A percentile compares a stretch with the other conserved stretches of the same genome.
Evolutionary conservation across 2,888 invertebrate species (phyloP).

Genomic region (Drosophila flavopinicola): DNA sequence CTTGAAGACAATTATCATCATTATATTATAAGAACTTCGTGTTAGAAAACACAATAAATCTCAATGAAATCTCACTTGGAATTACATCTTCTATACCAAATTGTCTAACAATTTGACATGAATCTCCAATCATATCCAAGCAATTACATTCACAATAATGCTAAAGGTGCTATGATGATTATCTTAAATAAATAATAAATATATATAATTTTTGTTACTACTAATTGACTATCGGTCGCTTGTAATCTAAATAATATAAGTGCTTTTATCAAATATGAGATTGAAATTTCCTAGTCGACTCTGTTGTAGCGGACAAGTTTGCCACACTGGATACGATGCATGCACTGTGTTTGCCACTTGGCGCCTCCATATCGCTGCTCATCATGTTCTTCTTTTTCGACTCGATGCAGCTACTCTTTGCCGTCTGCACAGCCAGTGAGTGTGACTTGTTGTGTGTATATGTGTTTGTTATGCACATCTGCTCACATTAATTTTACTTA

Average conservation of each 20-base stretch:
- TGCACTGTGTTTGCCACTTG: constrained; percentile 97
- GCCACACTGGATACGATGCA: constrained; percentile 99
- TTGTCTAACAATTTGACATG: too few species aligned
- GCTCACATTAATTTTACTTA: background rate
- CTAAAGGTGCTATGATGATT: too few species aligned
- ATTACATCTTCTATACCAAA: too few species aligned
- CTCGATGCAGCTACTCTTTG: constrained; percentile 98
- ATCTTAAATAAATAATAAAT: too few species aligned
- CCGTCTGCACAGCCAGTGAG: constrained; percentile 98
- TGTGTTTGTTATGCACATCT: background rate
- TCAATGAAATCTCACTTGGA: too few species aligned
- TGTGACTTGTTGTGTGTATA: constrained; percentile 63
- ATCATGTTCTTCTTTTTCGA: constrained; percentile 99
- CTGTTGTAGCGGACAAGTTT: constrained; percentile 86
- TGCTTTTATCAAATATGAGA: background rate
- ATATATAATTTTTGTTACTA: too few species aligned
- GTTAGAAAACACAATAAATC: too few species aligned
- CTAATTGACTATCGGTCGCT: background rate
- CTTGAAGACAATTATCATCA: too few species aligned
- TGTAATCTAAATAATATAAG: background rate
- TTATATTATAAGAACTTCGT: too few species aligned
- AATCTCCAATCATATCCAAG: too few species aligned
- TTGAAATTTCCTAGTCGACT: constrained; percentile 13
- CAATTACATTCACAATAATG: too few species aligned
- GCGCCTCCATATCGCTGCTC: constrained; percentile 97